Percentiles rank a stretch among this genome's conserved stretches.
These are phyloP conservation scores for Pelodiscus sinensis DNA, from an alignment of 2,113 vertebrate species.

Conservation along the genomic window DNA sequence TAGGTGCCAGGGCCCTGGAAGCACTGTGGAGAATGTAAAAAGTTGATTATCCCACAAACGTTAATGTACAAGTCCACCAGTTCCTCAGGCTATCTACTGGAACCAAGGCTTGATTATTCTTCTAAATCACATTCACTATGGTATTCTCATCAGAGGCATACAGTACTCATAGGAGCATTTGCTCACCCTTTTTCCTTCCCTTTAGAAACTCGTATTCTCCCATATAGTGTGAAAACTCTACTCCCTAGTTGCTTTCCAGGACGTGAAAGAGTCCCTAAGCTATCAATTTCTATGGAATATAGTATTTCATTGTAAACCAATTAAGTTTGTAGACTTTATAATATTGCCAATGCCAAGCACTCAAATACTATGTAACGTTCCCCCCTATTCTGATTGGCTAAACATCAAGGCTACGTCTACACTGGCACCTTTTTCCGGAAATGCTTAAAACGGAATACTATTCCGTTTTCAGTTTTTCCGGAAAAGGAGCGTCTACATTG, in stretches of 20 bases:
- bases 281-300: not conserved
- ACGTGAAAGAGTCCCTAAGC: not conserved
- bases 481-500: too few species aligned
- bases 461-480: too few species aligned
- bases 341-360: too few species aligned
- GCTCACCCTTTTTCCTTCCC: not conserved
- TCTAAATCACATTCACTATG: not conserved
- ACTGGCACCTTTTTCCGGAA: too few species aligned
- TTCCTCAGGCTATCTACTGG: not conserved
- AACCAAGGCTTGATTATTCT: constrained; percentile 10
- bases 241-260: not conserved
- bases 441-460: too few species aligned
- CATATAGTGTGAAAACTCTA: not conserved
- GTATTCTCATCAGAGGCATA: not conserved
- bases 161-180: not conserved
- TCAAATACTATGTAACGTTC: too few species aligned
- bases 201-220: not conserved
- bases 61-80: not conserved
- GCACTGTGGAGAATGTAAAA: not conserved
- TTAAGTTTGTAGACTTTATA: too few species aligned
- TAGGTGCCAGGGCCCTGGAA: not conserved
- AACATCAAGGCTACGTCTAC: too few species aligned
- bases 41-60: constrained; percentile 3
- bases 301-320: too few species aligned
- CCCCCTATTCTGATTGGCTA: too few species aligned